These are phyloP conservation scores for Nycticorax nycticorax DNA, from an alignment of 2,113 vertebrate species.

Conservation along the genomic window DNA sequence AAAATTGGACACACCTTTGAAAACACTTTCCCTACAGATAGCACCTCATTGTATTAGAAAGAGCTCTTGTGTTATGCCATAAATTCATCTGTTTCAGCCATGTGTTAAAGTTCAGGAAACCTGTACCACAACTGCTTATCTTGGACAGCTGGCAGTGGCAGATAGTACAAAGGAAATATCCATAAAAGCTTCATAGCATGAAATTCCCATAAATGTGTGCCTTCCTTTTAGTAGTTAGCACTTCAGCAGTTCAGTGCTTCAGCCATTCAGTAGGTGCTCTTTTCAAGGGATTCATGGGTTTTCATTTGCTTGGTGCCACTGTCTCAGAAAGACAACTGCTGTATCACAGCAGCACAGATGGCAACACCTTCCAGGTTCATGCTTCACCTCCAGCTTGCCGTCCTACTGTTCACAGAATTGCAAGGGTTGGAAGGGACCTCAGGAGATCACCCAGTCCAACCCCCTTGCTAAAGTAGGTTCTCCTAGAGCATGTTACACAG, in stretches of 20 bases:
- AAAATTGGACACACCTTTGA: not conserved
- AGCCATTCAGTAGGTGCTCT: not conserved
- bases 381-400: not conserved
- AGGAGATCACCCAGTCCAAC: too few relatives aligned
- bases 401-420: not conserved
- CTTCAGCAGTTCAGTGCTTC: not conserved
- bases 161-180: not conserved
- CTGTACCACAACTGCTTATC: not conserved
- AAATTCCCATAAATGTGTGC: not conserved
- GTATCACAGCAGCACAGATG: not conserved
- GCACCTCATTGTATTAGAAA: not conserved
- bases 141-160: not conserved
- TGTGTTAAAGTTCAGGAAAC: not conserved
- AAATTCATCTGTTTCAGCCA: not conserved
- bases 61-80: not conserved
- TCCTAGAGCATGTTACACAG: too few relatives aligned
- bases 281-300: not conserved
- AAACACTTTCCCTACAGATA: not conserved
- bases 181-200: not conserved
- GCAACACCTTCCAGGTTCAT: not conserved
- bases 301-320: not conserved
- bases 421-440: too few relatives aligned
- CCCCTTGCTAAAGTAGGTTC: too few relatives aligned
- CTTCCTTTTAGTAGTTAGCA: not conserved
- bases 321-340: not conserved